Evolutionary conservation across 1,140 invertebrate species (phyloP), one percentile per base, ranked within the genome.

Genomic region (Papilio polytes): DNA sequence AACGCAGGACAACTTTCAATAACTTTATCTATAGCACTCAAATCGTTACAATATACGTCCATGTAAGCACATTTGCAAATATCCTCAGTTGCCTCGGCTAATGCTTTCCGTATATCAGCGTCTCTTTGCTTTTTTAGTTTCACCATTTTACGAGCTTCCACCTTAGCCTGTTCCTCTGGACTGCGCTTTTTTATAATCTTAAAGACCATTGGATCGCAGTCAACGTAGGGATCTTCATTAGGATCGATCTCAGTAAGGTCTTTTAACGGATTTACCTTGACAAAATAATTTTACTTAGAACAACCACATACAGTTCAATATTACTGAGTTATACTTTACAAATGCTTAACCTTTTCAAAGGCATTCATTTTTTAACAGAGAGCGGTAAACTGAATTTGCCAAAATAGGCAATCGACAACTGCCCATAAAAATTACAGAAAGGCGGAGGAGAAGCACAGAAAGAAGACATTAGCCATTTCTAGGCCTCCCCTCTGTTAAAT

Each of bases 191-290:
- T 96, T 22, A 94, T 95, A 22, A 96, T 96, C 87, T 95, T 96
- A 82, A 96, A 96, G 66, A 96, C 87, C 86, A 96, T 89, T 0
- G 96, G 96, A 74, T 95, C 95, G 70, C 95, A 96, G 41, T 96
- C 95, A 36, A 96, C 95, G 83, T 96, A 96, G 0, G 96, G 96
- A 87, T 96, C 95, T 88, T 96, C 96, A 77, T 95, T 95, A 10
- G 92, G 91, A 6, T 88, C 86, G 73, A 96, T 88, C 48, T 92
- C 94, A 44, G 91, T 91, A 9, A 96, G 89, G 85, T 96, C 95
- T 88, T 96, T 96, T 13, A 96, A 81, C 7, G 96, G 96, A 86
- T 96, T 95, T 72, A 96, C 95, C 84, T 95, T 31, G 13, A 70
- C 12, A 36, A 92, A 74, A 84, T 83, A 22, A 51, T 41, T 3